Percentiles rank a stretch among this genome's conserved stretches.
These are phyloP conservation scores for Triplophysa siluroides DNA, from an alignment of 2,113 vertebrate species.

Conservation along the genomic window DNA sequence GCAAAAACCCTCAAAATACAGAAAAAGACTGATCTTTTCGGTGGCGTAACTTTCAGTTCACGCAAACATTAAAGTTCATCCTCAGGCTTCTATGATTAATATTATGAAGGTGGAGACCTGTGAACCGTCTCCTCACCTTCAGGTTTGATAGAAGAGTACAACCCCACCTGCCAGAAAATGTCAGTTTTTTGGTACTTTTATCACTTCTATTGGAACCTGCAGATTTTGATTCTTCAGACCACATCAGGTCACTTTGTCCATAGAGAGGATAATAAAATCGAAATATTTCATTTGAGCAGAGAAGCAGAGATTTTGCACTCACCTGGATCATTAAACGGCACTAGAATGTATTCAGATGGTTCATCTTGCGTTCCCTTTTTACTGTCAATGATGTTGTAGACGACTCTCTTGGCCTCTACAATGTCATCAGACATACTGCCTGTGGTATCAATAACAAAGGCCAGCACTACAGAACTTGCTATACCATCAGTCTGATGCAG, in stretches of 20 bases:
- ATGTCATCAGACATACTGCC: slow-evolving; percentile 75
- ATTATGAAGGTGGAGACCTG: too few species aligned
- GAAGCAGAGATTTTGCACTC: slow-evolving; percentile 7
- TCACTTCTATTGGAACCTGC: too few species aligned
- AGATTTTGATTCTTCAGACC: too few species aligned
- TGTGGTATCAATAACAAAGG: slow-evolving; percentile 77
- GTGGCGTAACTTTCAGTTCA: too few species aligned
- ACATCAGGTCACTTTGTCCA: neutral
- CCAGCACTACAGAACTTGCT: slow-evolving; percentile 69
- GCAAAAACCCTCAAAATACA: too few species aligned
- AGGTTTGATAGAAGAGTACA: too few species aligned
- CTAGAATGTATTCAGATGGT: slow-evolving; percentile 76
- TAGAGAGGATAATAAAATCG: neutral
- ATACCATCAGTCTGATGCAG: slow-evolving; percentile 71
- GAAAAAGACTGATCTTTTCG: too few species aligned
- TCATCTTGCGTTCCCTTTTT: slow-evolving; percentile 73
- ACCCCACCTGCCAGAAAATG: too few species aligned
- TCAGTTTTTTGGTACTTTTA: too few species aligned
- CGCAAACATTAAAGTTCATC: too few species aligned
- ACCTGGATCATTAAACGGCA: slow-evolving; percentile 77
- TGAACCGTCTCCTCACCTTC: too few species aligned
- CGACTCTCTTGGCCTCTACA: slow-evolving; percentile 52
- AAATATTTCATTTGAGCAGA: neutral
- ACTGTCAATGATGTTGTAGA: slow-evolving; percentile 66
- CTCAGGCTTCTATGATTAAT: too few species aligned